phyloP scores from a whole-genome alignment of 2,888 invertebrate species.

The Scaptomyza flava region DNA sequence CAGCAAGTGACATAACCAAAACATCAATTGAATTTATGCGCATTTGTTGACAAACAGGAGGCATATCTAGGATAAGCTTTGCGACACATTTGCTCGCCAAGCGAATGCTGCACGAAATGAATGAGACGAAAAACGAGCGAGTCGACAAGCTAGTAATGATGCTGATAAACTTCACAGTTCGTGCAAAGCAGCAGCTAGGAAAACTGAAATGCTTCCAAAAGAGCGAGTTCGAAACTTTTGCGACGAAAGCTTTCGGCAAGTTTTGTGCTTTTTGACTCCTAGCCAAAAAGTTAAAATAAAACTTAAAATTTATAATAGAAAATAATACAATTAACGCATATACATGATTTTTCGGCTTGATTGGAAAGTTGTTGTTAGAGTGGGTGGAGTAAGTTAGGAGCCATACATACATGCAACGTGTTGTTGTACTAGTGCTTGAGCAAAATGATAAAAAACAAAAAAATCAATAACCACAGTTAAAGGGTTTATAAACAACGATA shows the following conservation, averaged over 20 bases:
- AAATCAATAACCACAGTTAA: slow-evolving; percentile 52
- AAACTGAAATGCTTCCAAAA: neutral
- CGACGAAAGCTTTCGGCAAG: slow-evolving; percentile 32
- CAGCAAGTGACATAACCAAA: slow-evolving; percentile 47
- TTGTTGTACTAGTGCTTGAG: slow-evolving; percentile 40
- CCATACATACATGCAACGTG: neutral
- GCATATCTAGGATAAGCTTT: slow-evolving; percentile 25
- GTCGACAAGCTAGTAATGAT: slow-evolving; percentile 4
- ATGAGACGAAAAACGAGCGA: slow-evolving; percentile 1
- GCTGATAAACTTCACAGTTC: slow-evolving; percentile 16
- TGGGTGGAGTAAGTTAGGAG: neutral
- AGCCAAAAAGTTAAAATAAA: slow-evolving; percentile 2
- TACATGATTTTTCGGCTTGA: slow-evolving; percentile 44
- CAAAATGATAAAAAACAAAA: slow-evolving; percentile 30
- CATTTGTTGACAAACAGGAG: slow-evolving; percentile 58
- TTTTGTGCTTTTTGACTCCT: slow-evolving; percentile 48
- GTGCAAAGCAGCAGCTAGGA: slow-evolving; percentile 29
- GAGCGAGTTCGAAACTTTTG: slow-evolving; percentile 38
- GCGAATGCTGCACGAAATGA: slow-evolving; percentile 64
- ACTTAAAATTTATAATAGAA: slow-evolving; percentile 52
- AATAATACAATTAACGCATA: slow-evolving; percentile 56
- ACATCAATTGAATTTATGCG: slow-evolving; percentile 56
- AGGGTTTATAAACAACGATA: slow-evolving; percentile 37
- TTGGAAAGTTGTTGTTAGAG: slow-evolving; percentile 16
- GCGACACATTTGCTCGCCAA: slow-evolving; percentile 37